Base-by-base conservation (phyloP, 2,888 invertebrate species). In the Cremastinae sp. region DNA sequence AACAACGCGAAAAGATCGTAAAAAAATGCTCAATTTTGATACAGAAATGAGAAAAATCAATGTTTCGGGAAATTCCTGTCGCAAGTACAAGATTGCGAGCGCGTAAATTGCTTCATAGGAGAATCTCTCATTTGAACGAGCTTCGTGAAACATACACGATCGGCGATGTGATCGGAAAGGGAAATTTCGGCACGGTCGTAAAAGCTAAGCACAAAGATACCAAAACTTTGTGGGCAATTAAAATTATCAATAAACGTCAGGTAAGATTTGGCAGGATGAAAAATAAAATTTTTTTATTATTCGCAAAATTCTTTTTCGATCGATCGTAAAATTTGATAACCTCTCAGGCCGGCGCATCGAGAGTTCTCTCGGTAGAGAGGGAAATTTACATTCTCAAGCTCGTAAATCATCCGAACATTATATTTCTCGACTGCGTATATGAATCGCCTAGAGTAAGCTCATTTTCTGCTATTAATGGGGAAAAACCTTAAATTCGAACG, bases 401-500 rank as follows among this genome's bases (percentile, higher is more conserved):
- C 78, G 91, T 92, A n/a, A 85, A 90, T 47, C 92, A 92, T 85
- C 91, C 91, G 10, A 91, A 92, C 82, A 92, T 92, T 65, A 91
- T 92, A 74, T 86, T 87, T 75, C 85, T 92, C 51, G 90, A 91
- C 76, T 91, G 90, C 85, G 90, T 92, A 3, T 91, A 90, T 78
- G 92, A 92, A 84, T 91, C 92, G 1, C 82, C 90, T 7, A 90
- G 91, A 62, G 80, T 80, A 49, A 70, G 59, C 37, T 41, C 14
- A 20, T 14, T 41, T n/a, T 41, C 41, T 41, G 4, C 41, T 9
- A 41, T 41, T 8, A 12, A 10, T 28, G 28, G 28, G 28, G 5
- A 28, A n/a, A 41, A 41, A 41, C 12, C 41, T 2, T 41, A 41
- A 5, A 28, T n/a, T n/a, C n/a, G n/a, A n/a, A n/a, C n/a, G n/a